These are phyloP conservation scores for Chamaea fasciata DNA, from an alignment of 2,113 vertebrate species.

Conservation along the genomic window DNA sequence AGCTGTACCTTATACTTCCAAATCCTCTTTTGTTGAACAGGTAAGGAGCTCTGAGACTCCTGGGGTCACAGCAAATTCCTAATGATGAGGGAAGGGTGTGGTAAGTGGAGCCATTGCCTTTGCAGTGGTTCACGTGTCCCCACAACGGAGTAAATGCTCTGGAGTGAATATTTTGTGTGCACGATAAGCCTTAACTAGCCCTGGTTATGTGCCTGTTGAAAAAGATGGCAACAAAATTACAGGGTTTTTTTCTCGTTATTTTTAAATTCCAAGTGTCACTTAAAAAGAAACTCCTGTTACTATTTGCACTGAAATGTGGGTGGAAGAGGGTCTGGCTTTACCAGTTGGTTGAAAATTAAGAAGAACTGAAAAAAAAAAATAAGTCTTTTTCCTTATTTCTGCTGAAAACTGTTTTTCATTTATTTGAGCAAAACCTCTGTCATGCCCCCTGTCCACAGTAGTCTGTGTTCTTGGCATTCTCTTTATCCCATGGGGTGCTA, in stretches of 20 bases:
- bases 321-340: not conserved
- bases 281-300: not conserved
- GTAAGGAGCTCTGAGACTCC: not conserved
- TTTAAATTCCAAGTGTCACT: not conserved
- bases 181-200: not conserved
- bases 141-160: not conserved
- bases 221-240: not conserved
- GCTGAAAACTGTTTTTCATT: not conserved
- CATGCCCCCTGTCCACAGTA: not conserved
- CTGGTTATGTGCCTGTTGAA: not conserved
- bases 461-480: constrained; percentile 19
- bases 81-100: not conserved
- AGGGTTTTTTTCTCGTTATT: not conserved
- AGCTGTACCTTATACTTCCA: not conserved
- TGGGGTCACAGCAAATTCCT: not conserved
- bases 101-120: not conserved
- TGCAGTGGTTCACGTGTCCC: not conserved
- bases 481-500: not conserved
- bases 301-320: not conserved
- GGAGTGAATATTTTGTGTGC: not conserved
- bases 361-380: not conserved
- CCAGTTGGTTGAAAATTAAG: not conserved
- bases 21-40: not conserved
- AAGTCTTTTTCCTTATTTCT: not conserved
- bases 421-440: constrained; percentile 9